Evolutionary conservation across 2,888 invertebrate genomes (phyloP), one percentile per base, ranked within the genome.

Genomic region (Oscheius myriophilus): DNA sequence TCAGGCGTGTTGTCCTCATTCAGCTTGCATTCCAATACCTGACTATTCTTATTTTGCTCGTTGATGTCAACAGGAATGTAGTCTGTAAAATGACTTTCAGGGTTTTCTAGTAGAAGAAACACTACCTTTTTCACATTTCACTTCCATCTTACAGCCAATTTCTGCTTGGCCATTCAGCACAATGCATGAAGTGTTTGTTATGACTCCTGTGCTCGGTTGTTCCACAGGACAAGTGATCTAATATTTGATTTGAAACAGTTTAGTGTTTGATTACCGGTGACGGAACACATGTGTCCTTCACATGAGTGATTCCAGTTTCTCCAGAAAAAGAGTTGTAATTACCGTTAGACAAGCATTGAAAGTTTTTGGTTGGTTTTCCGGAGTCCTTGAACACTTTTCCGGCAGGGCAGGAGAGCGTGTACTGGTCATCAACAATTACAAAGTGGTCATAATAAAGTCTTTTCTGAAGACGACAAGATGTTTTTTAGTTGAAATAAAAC

Each of bases 331-430:
- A 18, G 23, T 42, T 41, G 57, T 57, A 57, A 1, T 16, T 57
- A 41, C 42, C 41, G 41, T 57, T 42, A 6, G n/a, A 9, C 41
- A n/a, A 41, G 18, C 57, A 57, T 7, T 12, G 39, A 18, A 21
- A 57, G 9, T 16, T 16, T 3, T 57, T 39, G 12, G n/a, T 16
- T 41, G 41, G 16, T 14, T n/a, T 57, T 33, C 41, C 12, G n/a
- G 57, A 41, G 41, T 57, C 57, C 11, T 57, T 39, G 41, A 57
- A 57, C 14, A 41, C 21, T 11, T n/a, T 41, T 1, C 42, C 57
- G 1, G 57, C 41, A 2, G 57, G 57, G 21, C 57, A 57, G 12
- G 39, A 21, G 41, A 57, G 18, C n/a, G 39, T 21, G 1, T 39
- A 41, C 1, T 21, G 9, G 1, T 42, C 41, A 42, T 11, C 18